These are phyloP conservation scores for Ceriagrion tenellum DNA, from an alignment of 2,888 invertebrate genomes.

Conservation along the genomic window DNA sequence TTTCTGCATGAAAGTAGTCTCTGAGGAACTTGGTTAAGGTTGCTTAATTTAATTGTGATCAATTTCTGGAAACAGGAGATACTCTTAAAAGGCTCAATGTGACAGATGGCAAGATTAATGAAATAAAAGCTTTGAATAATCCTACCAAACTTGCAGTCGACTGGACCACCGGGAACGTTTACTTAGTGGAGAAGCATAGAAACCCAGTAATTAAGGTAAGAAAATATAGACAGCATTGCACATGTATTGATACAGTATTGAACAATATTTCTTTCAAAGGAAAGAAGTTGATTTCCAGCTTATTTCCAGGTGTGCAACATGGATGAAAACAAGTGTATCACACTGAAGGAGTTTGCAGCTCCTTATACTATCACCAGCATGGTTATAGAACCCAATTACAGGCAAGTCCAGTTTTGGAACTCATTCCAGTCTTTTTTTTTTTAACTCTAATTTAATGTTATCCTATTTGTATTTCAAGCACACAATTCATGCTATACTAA, in stretches of 20 bases:
- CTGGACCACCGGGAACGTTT: slow-evolving; percentile 87
- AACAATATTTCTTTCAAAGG: no score
- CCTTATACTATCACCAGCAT: slow-evolving; percentile 81
- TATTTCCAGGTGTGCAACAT: slow-evolving; percentile 80
- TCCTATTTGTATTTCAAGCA: no score
- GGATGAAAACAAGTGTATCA: slow-evolving; percentile 80
- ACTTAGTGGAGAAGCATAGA: slow-evolving; percentile 81
- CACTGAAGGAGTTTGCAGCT: slow-evolving; percentile 79
- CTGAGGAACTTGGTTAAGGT: no score
- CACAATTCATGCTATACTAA: no score
- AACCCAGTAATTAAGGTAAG: slow-evolving; percentile 74
- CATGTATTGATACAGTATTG: no score
- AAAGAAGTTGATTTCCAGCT: not conserved
- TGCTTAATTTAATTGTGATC: slow-evolving; percentile 42
- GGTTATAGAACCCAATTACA: slow-evolving; percentile 81
- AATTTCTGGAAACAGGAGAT: not conserved
- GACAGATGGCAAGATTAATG: slow-evolving; percentile 72
- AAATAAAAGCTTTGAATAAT: slow-evolving; percentile 70
- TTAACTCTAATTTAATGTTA: no score
- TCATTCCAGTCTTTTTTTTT: no score
- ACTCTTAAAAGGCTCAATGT: slow-evolving; percentile 73
- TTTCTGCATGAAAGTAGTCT: not conserved
- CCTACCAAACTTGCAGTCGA: slow-evolving; percentile 84
- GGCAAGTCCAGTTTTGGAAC: slow-evolving; percentile 72
- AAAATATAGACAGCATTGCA: not conserved